A percentile compares a stretch with the other conserved stretches of the same genome.
Conservation (phyloP, 1,140 invertebrate species). For the Pseudoatta argentina region DNA sequence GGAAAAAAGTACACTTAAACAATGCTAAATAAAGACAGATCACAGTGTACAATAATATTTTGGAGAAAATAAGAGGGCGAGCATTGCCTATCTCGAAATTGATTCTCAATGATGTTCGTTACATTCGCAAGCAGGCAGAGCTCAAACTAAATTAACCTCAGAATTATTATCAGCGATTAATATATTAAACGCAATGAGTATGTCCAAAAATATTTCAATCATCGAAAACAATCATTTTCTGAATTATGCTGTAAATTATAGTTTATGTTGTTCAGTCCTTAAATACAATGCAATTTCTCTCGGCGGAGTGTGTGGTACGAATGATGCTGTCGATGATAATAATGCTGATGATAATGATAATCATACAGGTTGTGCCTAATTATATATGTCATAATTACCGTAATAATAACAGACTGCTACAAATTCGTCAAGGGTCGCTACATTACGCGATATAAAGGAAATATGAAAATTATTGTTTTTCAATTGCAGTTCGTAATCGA, state of each 20-base stretch:
- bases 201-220: conserved; percentile 70
- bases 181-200: conserved; percentile 69
- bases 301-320: neutral
- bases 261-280: conserved; percentile 42
- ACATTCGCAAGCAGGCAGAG: neutral
- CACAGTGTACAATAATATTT: conserved; percentile 4
- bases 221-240: conserved; percentile 61
- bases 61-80: neutral
- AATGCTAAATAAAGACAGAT: conserved; percentile 12
- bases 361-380: conserved; percentile 60
- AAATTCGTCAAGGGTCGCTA: conserved; percentile 24
- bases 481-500: conserved; percentile 2
- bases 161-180: conserved; percentile 71
- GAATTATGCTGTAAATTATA: conserved; percentile 75
- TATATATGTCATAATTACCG: conserved; percentile 62
- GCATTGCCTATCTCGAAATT: conserved; percentile 33
- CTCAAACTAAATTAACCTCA: conserved; percentile 52
- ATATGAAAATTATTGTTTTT: neutral
- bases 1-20: neutral
- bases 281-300: conserved; percentile 63
- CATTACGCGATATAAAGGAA: conserved; percentile 4
- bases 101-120: conserved; percentile 22
- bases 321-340: conserved; percentile 45
- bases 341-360: conserved; percentile 68
- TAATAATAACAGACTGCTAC: conserved; percentile 62